Base-by-base conservation (phyloP, 1,140 invertebrate species). In the Drosophila neocordata region DNA sequence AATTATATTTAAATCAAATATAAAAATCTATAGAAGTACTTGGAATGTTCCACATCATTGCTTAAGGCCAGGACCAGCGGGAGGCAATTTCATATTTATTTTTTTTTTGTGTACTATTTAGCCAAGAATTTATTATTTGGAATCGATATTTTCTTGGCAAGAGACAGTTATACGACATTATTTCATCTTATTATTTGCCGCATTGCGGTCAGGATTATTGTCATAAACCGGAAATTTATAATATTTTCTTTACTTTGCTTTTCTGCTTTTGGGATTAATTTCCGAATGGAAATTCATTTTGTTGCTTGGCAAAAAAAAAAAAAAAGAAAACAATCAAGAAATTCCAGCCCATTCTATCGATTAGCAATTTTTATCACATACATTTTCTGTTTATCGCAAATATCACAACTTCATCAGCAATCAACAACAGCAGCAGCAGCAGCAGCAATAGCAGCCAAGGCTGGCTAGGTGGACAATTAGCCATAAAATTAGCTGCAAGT, bases 371-470 rank as follows among this genome's bases (percentile, higher is more conserved):
- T 85, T 87, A 87, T 87, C 82, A 87, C 82, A 87, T 76, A 87
- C 74, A 87, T 34, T 56, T 56, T 56, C 78, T 82, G 75, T 87
- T 87, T 87, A 87, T 87, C 82, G 82, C 82, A 82, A 87, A 87
- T 87, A 87, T 87, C 83, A 87, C 82, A 87, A 87, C 82, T 87
- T 87, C 82, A 87, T 87, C 78, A 87, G 83, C 75, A 87, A 87
- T 88, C 83, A 82, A 70, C 70, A 58, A 53, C 51, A 56, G 22
- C 44, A 27, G 34, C 52, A 63, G 12, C 53, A 41, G 11, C 63
- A 55, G 31, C 63, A 59, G 61, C 77, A 57, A n/a, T n/a, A n/a
- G 52, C 72, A 65, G 13, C 41, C 73, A 69, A 73, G 73, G 72
- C 72, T 60, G 66, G 65, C 73, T 31, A 61, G 53, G 67, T 73